These are phyloP conservation scores for Papilio polyxenes DNA, from an alignment of 1,140 invertebrate species.

Conservation along the genomic window DNA sequence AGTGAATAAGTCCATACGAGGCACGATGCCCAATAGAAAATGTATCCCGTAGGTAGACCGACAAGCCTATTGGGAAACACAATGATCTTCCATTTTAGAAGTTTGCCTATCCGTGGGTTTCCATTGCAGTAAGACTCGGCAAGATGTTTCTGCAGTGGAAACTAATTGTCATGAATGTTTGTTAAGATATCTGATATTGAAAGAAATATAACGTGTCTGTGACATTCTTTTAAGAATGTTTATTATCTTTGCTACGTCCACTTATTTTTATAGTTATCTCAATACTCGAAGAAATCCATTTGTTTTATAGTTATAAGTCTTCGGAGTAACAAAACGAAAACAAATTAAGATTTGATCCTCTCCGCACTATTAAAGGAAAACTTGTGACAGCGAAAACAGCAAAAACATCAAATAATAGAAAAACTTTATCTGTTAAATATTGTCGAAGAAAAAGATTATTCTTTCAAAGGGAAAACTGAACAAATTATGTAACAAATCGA, in stretches of 20 bases:
- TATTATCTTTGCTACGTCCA: neutral
- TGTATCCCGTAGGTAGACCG: too few species aligned
- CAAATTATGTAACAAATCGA: neutral
- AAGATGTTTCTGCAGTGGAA: too few species aligned
- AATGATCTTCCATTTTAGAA: too few species aligned
- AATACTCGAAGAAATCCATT: neutral
- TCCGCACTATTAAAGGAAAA: constrained; percentile 6
- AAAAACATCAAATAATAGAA: constrained; percentile 6
- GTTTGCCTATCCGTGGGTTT: neutral
- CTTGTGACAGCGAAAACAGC: neutral
- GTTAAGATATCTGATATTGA: neutral
- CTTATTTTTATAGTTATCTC: neutral
- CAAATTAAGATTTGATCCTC: constrained; percentile 5
- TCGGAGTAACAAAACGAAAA: neutral
- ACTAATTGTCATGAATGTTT: neutral
- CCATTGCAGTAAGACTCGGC: too few species aligned
- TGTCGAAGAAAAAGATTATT: neutral
- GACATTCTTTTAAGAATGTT: neutral
- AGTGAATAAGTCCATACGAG: too few species aligned
- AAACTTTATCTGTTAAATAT: constrained; percentile 17
- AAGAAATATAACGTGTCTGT: neutral
- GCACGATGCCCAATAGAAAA: too few species aligned
- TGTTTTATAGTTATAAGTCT: neutral
- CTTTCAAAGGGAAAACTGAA: neutral
- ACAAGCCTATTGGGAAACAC: too few species aligned